Conservation (phyloP, 2,113 vertebrate genomes). For the Oreotrochilus melanogaster region DNA sequence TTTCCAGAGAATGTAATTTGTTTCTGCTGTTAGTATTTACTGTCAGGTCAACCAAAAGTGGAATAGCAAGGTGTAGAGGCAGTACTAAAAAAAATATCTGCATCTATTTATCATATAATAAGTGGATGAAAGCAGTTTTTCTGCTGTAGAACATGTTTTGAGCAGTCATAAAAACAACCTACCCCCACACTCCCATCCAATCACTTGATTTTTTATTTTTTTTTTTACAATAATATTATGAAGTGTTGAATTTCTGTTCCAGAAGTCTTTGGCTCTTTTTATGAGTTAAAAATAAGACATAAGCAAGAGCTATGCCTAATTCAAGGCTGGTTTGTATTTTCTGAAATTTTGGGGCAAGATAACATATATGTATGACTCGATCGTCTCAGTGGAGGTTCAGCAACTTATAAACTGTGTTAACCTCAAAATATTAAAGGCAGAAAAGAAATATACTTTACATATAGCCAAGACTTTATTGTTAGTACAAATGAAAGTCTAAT, state of each 20-base stretch:
- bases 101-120: background rate
- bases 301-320: background rate
- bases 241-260: background rate
- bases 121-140: background rate
- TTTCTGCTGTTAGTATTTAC: background rate
- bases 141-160: background rate
- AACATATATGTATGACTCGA: background rate
- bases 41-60: background rate
- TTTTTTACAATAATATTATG: background rate
- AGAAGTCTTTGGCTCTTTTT: background rate
- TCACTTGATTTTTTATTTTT: too few species aligned
- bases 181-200: rapidly evolving
- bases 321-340: background rate
- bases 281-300: background rate
- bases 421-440: background rate
- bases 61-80: background rate
- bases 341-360: background rate
- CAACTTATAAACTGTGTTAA: background rate
- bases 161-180: background rate
- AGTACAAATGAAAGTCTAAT: background rate
- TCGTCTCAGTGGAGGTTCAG: background rate
- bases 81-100: background rate
- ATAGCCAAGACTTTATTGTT: background rate
- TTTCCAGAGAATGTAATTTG: background rate
- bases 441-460: background rate